phyloP scores from a whole-genome alignment of 1,140 invertebrate species.

The Drosophila saltans region DNA sequence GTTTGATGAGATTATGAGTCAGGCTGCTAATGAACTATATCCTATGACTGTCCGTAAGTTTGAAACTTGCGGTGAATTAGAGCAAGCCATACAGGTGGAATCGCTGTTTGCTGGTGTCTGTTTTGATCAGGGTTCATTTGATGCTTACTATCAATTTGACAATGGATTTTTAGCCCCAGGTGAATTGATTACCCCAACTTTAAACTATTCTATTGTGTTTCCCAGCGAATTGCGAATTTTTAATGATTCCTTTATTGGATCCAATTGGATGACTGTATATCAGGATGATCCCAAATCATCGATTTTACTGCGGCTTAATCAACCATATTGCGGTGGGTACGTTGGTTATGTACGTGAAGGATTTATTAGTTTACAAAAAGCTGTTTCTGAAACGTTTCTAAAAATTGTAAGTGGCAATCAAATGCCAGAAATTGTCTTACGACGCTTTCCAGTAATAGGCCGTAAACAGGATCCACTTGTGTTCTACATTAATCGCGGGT shows the following conservation, averaged over 20 bases:
- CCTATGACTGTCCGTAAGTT: conserved; percentile 14
- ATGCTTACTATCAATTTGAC: neutral
- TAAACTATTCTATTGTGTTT: conserved; percentile 51
- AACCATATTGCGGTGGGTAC: conserved; percentile 34
- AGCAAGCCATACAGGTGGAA: neutral
- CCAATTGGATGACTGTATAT: conserved; percentile 62
- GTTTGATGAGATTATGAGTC: conserved; percentile 17
- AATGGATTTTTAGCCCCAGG: neutral
- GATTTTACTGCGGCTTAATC: conserved; percentile 20
- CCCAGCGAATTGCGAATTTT: conserved; percentile 56
- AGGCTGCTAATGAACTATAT: neutral
- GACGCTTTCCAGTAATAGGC: conserved; percentile 52
- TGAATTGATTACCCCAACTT: neutral
- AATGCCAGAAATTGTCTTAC: conserved; percentile 35
- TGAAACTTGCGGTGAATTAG: neutral
- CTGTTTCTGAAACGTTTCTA: conserved; percentile 46
- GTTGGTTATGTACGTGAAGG: conserved; percentile 62
- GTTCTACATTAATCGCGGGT: conserved; percentile 9
- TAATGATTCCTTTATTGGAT: conserved; percentile 13
- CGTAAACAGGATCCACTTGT: conserved; percentile 37
- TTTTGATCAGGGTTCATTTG: conserved; percentile 13
- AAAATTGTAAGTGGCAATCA: neutral
- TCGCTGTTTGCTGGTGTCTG: conserved; percentile 57
- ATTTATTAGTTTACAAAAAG: conserved; percentile 53
- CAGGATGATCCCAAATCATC: conserved; percentile 32